Evolutionary conservation across 2,113 vertebrate genomes (phyloP), one percentile per base, ranked within the genome.

Genomic region (Pteronura brasiliensis): DNA sequence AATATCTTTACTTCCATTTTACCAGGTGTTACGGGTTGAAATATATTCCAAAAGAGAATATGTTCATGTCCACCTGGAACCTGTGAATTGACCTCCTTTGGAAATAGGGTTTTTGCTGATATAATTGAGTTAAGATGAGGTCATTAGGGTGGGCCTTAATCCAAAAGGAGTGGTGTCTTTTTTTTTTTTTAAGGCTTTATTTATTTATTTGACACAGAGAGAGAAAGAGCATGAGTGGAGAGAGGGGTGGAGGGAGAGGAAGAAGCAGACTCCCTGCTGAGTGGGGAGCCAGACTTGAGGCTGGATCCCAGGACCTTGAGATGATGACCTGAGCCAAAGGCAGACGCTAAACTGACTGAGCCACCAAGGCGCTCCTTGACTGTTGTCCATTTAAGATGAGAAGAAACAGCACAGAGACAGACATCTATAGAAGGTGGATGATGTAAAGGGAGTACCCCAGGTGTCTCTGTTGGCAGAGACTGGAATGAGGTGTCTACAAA

Each of bases 401-500:
- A 31, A 44, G 52, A 74, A 55, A n/a, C 61, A 12, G 81, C 31
- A 8, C 27, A 80, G 29, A 85, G 49, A 29, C 44, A 36, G 52
- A 92, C 4, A 67, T 14, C 25, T 36, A 12, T 18, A 52, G 61
- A n/a, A 55, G 21, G 59, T 65, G 1, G 6, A 25, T 7, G 44
- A 36, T 2, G 3, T 47, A 36, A 82, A 39, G 42, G n/a, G 29
- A 36, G 31, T 23, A 74, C 0, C 0, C 11, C n/a, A 6, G 0
- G 61, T 71, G 39, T 52, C 13, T 31, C 13, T 8, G 5, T 23
- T 42, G 82, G 57, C 27, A 76, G 72, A 88, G 82, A 31, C 55
- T 11, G 3, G 49, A 69, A 17, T 7, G 15, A 15, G 0, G 27
- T 42, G 23, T 59, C 63, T 7, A 21, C 23, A 31, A 20, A n/a